Percentiles rank a stretch among this genome's conserved stretches.
Conservation (phyloP, 2,888 invertebrate genomes). For the Schizaphis graminum region DNA sequence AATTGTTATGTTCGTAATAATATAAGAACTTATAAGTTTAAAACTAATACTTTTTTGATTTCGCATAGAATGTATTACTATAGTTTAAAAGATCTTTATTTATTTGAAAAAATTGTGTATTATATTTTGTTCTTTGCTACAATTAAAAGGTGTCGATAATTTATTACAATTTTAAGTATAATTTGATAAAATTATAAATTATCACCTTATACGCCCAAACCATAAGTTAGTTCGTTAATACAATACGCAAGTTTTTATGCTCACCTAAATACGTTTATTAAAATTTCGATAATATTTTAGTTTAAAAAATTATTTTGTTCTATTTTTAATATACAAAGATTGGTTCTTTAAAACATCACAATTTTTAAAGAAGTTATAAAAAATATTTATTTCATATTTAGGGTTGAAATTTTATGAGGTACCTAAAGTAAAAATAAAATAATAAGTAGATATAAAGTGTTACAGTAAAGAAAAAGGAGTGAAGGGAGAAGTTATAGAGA, state of each 20-base stretch:
- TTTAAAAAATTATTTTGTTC: not conserved
- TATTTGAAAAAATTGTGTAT: not conserved
- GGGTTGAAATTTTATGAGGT: not conserved
- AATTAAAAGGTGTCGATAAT: not conserved
- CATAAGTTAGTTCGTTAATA: not conserved
- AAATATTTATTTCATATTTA: not conserved
- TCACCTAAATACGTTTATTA: not conserved
- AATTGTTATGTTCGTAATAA: not conserved
- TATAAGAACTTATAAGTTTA: not conserved
- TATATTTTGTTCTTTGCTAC: not conserved
- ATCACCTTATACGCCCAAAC: not conserved
- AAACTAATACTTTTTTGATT: not conserved
- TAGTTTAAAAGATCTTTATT: not conserved
- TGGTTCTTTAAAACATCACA: not conserved
- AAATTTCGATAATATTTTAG: not conserved
- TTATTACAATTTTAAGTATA: not conserved
- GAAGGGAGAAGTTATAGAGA: not conserved
- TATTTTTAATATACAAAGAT: not conserved
- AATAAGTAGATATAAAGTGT: not conserved
- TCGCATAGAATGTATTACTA: not conserved
- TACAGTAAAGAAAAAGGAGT: not conserved
- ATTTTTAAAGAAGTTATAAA: not conserved
- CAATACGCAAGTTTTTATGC: not conserved
- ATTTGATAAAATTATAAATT: not conserved
- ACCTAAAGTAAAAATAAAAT: not conserved